These are phyloP conservation scores for Eulemur rubriventer DNA, from an alignment of 2,797 vertebrate genomes.

Conservation along the genomic window DNA sequence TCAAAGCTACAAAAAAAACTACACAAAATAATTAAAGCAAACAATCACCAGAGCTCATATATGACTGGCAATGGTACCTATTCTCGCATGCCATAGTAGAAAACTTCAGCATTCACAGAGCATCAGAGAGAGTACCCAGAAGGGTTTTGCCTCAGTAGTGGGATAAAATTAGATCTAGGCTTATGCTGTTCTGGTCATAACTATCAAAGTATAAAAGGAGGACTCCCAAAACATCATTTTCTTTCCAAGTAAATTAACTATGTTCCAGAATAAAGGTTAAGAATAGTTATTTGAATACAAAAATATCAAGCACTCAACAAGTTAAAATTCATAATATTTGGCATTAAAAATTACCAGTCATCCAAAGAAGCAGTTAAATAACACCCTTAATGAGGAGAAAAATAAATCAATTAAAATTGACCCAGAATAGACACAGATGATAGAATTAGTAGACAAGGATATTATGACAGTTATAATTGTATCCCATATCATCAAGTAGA, in stretches of 20 bases:
- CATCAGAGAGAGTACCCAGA: neutral
- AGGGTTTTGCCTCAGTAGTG: neutral
- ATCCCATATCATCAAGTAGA: neutral
- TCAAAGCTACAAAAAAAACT: neutral
- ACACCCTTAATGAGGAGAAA: neutral
- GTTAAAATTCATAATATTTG: neutral
- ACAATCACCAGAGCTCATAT: neutral
- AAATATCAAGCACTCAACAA: neutral
- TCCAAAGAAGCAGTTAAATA: slow-evolving; percentile 5
- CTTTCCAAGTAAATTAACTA: neutral
- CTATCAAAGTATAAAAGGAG: neutral
- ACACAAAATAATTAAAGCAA: neutral
- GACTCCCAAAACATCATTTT: neutral
- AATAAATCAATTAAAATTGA: neutral
- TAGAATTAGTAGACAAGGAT: neutral
- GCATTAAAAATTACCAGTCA: neutral
- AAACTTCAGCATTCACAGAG: neutral
- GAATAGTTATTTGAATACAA: neutral
- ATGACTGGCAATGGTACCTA: neutral
- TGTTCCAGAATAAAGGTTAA: neutral
- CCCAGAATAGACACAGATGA: neutral
- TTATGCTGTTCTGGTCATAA: neutral
- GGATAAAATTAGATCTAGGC: neutral
- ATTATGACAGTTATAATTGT: neutral
- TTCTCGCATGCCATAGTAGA: neutral